phyloP scores from a whole-genome alignment of 2,797 vertebrate species.

The Melanotaenia pygmaea region DNA sequence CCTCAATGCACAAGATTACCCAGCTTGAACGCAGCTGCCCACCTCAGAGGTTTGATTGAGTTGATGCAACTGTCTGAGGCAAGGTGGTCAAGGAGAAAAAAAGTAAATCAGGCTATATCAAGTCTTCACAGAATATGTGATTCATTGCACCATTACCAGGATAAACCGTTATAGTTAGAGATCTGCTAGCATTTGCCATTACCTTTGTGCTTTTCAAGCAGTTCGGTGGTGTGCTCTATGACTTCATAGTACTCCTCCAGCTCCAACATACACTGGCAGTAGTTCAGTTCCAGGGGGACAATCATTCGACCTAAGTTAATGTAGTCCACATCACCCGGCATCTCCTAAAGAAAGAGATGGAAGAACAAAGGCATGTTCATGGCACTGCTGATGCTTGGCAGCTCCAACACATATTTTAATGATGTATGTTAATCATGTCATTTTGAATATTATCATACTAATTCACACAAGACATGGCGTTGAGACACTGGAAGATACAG shows the following conservation, averaged over 20 bases:
- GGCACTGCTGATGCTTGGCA: conserved; percentile 12
- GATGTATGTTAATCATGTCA: conserved; percentile 16
- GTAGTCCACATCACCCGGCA: conserved; percentile 85
- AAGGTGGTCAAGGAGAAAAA: background rate
- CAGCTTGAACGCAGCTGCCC: conserved; percentile 14
- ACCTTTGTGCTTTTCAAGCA: conserved; percentile 86
- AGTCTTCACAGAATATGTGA: background rate
- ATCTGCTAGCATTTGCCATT: background rate
- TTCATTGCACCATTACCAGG: background rate
- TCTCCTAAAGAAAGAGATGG: conserved; percentile 76
- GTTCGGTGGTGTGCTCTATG: conserved; percentile 81
- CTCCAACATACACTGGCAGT: conserved; percentile 88
- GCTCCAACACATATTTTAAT: conserved; percentile 40
- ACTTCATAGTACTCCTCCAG: conserved; percentile 85
- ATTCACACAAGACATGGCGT: conserved; percentile 17
- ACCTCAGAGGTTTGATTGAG: conserved; percentile 5
- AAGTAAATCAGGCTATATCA: background rate
- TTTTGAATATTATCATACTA: conserved; percentile 26
- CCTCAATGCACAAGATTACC: conserved; percentile 28
- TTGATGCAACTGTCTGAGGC: conserved; percentile 14
- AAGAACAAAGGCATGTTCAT: conserved; percentile 23
- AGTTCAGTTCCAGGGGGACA: conserved; percentile 84
- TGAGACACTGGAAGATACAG: conserved; percentile 10
- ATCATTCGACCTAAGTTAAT: conserved; percentile 82
- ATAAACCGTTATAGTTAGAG: background rate